Evolutionary conservation across 2,113 vertebrate genomes (phyloP).

Genomic region (Tachysurus vachellii): DNA sequence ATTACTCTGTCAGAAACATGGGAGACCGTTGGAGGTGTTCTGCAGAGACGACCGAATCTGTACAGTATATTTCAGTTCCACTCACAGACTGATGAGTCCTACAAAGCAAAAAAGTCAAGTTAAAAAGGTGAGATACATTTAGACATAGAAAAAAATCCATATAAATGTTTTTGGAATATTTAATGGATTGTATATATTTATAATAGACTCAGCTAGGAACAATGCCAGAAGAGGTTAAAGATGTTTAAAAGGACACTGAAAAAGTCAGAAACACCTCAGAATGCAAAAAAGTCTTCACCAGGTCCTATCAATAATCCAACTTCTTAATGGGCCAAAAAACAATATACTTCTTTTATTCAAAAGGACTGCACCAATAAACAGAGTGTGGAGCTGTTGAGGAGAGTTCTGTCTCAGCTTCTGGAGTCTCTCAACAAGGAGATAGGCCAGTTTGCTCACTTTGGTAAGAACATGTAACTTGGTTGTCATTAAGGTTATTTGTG

Average conservation of each 20-base stretch:
- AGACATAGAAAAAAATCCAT: neutral
- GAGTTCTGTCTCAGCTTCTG: too few relatives aligned
- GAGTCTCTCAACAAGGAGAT: too few relatives aligned
- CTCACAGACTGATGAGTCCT: neutral
- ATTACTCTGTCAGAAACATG: neutral
- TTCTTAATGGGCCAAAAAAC: neutral
- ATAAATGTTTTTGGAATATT: neutral
- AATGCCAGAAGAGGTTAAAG: neutral
- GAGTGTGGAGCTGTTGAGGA: too few relatives aligned
- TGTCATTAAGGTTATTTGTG: too few relatives aligned
- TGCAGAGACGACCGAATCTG: neutral
- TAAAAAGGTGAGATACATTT: neutral
- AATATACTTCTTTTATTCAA: neutral
- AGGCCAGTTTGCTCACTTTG: too few relatives aligned
- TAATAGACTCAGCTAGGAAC: neutral
- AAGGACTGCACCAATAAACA: neutral
- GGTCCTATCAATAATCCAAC: neutral
- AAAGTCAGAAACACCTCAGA: neutral
- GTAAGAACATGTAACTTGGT: too few relatives aligned
- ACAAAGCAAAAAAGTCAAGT: neutral
- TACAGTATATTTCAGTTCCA: neutral
- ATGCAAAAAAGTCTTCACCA: neutral
- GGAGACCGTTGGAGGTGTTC: neutral
- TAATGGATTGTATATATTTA: neutral
- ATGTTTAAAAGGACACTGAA: neutral